A percentile compares a stretch with the other conserved stretches of the same genome.
These are phyloP conservation scores for Alces alces DNA, from an alignment of 2,113 vertebrate genomes.

Conservation along the genomic window DNA sequence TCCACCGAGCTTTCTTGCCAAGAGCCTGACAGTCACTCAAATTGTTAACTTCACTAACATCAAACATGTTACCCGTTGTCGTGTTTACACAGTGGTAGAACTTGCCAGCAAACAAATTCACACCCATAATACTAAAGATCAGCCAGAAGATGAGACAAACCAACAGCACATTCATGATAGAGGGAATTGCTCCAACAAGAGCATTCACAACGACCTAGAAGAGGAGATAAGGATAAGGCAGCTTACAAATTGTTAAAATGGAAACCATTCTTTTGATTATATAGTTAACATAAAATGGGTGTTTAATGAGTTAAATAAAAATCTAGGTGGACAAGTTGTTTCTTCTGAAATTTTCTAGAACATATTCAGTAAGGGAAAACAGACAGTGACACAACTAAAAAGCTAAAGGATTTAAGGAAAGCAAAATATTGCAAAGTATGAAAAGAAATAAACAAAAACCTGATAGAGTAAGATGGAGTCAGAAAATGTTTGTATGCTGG, in stretches of 20 bases:
- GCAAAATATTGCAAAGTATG: slow-evolving; percentile 54
- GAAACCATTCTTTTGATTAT: not conserved
- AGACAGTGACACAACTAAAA: slow-evolving; percentile 62
- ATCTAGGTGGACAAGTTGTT: not conserved
- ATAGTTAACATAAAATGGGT: slow-evolving; percentile 12
- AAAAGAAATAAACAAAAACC: slow-evolving; percentile 86
- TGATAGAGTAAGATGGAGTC: slow-evolving; percentile 88
- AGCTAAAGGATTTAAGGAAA: slow-evolving; percentile 48
- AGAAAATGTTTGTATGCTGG: slow-evolving; percentile 86
- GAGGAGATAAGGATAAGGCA: slow-evolving; percentile 51
- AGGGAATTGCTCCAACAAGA: slow-evolving; percentile 96
- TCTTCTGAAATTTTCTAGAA: slow-evolving; percentile 18
- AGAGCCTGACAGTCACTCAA: slow-evolving; percentile 77
- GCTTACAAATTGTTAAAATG: not conserved
- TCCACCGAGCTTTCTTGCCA: slow-evolving; percentile 85
- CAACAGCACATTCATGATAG: slow-evolving; percentile 98
- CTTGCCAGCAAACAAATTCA: slow-evolving; percentile 96
- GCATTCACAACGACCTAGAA: slow-evolving; percentile 97
- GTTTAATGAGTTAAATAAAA: slow-evolving; percentile 38
- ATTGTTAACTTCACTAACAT: slow-evolving; percentile 76
- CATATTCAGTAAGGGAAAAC: slow-evolving; percentile 14
- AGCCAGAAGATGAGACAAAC: slow-evolving; percentile 99
- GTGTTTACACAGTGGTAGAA: slow-evolving; percentile 88
- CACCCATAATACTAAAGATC: slow-evolving; percentile 99
- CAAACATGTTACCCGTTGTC: slow-evolving; percentile 73